Conservation (phyloP, 2,888 invertebrate genomes). For the Brachynemurus nebulosus region DNA sequence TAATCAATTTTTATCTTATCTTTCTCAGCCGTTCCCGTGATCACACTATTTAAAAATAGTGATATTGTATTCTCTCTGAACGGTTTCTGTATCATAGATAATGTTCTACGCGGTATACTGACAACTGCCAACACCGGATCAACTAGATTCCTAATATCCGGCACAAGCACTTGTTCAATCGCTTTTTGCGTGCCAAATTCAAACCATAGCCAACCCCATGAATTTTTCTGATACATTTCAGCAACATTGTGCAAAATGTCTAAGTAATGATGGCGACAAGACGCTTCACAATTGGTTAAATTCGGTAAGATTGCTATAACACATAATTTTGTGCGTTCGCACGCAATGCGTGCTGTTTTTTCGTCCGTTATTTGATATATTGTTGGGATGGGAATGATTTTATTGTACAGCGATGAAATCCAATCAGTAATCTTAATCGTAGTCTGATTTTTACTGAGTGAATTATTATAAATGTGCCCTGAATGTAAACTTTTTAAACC, state of each 20-base stretch:
- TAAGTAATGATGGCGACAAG: not conserved
- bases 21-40: not conserved
- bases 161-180: no score
- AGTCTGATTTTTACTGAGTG: no score
- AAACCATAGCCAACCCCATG: slow-evolving; percentile 7
- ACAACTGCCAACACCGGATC: no score
- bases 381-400: not conserved
- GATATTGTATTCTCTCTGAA: no score
- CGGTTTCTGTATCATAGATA: no score
- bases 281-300: not conserved
- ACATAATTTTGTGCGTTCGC: not conserved
- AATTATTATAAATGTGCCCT: no score
- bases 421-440: no score
- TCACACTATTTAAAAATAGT: no score
- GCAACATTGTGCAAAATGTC: not conserved
- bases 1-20: not conserved
- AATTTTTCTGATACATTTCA: not conserved
- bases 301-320: not conserved
- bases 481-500: no score
- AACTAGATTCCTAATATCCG: no score
- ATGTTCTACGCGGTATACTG: no score
- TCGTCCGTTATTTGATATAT: not conserved
- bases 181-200: not conserved
- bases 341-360: not conserved
- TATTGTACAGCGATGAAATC: not conserved